A percentile compares a stretch with the other conserved stretches of the same genome.
Evolutionary conservation across 2,888 invertebrate species (phyloP).

Genomic region (Tenthredo distinguenda): DNA sequence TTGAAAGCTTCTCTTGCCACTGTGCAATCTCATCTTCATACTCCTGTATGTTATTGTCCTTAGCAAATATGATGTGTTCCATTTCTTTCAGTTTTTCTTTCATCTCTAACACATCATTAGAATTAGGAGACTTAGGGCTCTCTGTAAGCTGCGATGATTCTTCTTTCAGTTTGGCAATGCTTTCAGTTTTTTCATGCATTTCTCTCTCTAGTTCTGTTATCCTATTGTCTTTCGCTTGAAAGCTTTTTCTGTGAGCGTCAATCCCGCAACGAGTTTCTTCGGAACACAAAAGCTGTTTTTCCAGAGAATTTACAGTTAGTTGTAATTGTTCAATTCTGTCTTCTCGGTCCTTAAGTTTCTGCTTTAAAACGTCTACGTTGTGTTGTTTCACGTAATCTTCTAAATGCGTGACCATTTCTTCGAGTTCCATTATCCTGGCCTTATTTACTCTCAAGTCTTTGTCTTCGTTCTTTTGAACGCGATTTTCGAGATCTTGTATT

Average conservation of each 20-base stretch:
- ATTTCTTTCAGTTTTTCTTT: conserved; percentile 66
- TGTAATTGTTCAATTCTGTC: conserved; percentile 69
- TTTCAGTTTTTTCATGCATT: conserved; percentile 1
- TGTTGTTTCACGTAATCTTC: conserved; percentile 73
- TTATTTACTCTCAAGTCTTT: conserved; percentile 69
- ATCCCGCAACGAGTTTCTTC: background rate
- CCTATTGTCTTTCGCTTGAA: conserved; percentile 20
- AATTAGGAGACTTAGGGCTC: background rate
- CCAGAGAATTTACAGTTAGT: conserved; percentile 59
- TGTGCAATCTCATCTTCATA: conserved; percentile 67
- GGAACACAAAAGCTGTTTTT: conserved; percentile 58
- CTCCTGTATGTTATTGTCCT: conserved; percentile 67
- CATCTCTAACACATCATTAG: conserved; percentile 8
- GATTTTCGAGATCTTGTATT: conserved; percentile 75
- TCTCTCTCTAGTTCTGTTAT: conserved; percentile 23
- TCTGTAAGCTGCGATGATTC: background rate
- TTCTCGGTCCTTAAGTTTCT: conserved; percentile 70
- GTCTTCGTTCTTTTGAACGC: conserved; percentile 82
- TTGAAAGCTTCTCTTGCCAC: conserved; percentile 64
- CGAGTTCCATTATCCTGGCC: conserved; percentile 69
- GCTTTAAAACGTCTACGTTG: conserved; percentile 69
- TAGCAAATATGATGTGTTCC: conserved; percentile 67
- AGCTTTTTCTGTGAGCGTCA: background rate
- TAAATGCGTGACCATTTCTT: conserved; percentile 71
- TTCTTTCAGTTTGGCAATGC: background rate